Evolutionary conservation across 2,113 vertebrate genomes (phyloP).

Genomic region (Empidonax alnorum): DNA sequence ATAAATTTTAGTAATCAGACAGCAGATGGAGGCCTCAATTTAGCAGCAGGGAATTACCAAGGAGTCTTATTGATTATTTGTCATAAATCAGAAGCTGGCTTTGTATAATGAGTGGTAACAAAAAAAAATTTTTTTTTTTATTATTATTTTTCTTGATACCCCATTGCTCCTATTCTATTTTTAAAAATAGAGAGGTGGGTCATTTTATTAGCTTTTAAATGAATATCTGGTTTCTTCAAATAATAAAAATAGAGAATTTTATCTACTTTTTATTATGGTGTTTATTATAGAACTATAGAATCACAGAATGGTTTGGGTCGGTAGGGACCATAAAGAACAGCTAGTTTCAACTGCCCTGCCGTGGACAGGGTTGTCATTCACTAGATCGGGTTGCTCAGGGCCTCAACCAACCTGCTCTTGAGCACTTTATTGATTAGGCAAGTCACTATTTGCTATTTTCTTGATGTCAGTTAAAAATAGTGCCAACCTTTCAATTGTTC

Average conservation of each 20-base stretch:
- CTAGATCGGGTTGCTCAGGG: not conserved
- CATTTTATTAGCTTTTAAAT: not conserved
- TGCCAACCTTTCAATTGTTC: not conserved
- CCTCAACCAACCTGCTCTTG: not conserved
- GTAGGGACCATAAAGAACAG: not conserved
- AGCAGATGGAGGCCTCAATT: not conserved
- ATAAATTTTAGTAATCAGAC: not conserved
- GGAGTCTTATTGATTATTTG: not conserved
- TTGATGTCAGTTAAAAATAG: not conserved
- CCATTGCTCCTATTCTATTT: not conserved
- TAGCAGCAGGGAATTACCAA: not conserved
- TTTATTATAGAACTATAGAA: not conserved
- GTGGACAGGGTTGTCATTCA: no score
- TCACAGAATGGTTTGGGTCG: not conserved
- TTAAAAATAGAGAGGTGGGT: rapidly evolving
- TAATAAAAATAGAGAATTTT: not conserved
- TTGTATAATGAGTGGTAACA: not conserved
- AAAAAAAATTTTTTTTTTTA: not conserved
- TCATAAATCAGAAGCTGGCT: not conserved
- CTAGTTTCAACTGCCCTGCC: not conserved
- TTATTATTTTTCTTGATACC: rapidly evolving
- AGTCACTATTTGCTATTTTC: not conserved
- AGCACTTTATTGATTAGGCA: not conserved
- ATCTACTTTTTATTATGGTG: not conserved
- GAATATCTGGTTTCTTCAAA: not conserved